A percentile compares a stretch with the other conserved stretches of the same genome.
These are phyloP conservation scores for Creontiades dilutus DNA, from an alignment of 2,888 invertebrate genomes.

Conservation along the genomic window DNA sequence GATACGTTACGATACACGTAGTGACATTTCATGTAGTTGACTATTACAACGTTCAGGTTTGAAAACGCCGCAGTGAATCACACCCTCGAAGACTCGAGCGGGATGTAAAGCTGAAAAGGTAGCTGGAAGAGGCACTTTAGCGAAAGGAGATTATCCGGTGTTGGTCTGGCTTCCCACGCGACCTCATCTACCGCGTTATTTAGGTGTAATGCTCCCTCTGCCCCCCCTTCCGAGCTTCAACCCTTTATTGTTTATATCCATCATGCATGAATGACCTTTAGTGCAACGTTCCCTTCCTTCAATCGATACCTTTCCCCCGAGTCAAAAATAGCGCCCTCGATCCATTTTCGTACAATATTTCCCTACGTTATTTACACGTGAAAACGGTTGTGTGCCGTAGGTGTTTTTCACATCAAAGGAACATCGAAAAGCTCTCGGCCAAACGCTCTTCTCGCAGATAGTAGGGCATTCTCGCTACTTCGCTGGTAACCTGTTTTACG, in stretches of 20 bases:
- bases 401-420: no score
- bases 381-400: not conserved
- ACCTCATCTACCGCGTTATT: conserved; percentile 39
- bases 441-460: no score
- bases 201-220: not conserved
- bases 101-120: not conserved
- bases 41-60: not conserved
- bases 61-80: not conserved
- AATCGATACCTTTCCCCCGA: not conserved
- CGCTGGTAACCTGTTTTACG: no score
- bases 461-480: no score
- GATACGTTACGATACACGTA: no score
- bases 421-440: no score
- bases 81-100: not conserved
- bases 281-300: not conserved
- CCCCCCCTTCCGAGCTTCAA: not conserved
- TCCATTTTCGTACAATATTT: no score
- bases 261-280: conserved; percentile 49
- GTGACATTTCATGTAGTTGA: no score
- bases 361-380: not conserved
- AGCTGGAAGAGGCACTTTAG: not conserved
- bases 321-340: not conserved
- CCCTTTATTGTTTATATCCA: conserved; percentile 34
- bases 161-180: not conserved
- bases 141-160: conserved; percentile 8